Conservation (phyloP, 2,113 vertebrate genomes). For the Tupaia chinensis region DNA sequence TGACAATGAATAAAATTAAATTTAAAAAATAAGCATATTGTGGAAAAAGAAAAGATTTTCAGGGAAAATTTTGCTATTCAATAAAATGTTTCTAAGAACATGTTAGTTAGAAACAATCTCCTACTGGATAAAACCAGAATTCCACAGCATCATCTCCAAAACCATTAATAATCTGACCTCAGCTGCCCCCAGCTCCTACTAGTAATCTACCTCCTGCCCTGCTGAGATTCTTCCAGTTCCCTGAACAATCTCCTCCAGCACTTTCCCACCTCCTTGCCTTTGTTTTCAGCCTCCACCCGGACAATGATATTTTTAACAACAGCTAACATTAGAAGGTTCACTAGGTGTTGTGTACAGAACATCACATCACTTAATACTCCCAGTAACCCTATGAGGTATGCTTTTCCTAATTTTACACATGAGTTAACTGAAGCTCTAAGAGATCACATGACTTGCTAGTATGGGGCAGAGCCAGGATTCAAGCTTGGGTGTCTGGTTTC, state of each 20-base stretch:
- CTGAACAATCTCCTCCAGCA: background rate
- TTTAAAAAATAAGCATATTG: too few species aligned
- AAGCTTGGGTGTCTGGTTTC: conserved; percentile 72
- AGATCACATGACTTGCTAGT: conserved; percentile 63
- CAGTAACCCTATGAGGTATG: conserved; percentile 30
- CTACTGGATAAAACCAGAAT: conserved; percentile 29
- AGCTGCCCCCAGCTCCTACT: background rate
- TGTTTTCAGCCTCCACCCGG: conserved; percentile 58
- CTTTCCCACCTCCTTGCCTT: conserved; percentile 23
- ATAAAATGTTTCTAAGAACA: conserved; percentile 44
- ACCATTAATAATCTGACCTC: background rate
- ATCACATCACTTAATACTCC: conserved; percentile 56
- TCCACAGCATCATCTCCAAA: conserved; percentile 9
- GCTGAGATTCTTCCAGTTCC: background rate
- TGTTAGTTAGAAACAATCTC: background rate
- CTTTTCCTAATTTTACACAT: conserved; percentile 73
- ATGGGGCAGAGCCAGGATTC: conserved; percentile 51
- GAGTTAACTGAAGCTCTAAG: conserved; percentile 61
- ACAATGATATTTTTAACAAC: conserved; percentile 53
- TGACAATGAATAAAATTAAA: too few species aligned
- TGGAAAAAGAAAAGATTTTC: too few species aligned
- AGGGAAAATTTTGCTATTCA: background rate
- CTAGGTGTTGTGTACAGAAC: conserved; percentile 17
- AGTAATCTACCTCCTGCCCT: background rate
- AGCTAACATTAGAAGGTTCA: conserved; percentile 47